Percentiles rank a stretch among this genome's conserved stretches.
Evolutionary conservation across 2,113 vertebrate species (phyloP).

Genomic region (Proteles cristata): DNA sequence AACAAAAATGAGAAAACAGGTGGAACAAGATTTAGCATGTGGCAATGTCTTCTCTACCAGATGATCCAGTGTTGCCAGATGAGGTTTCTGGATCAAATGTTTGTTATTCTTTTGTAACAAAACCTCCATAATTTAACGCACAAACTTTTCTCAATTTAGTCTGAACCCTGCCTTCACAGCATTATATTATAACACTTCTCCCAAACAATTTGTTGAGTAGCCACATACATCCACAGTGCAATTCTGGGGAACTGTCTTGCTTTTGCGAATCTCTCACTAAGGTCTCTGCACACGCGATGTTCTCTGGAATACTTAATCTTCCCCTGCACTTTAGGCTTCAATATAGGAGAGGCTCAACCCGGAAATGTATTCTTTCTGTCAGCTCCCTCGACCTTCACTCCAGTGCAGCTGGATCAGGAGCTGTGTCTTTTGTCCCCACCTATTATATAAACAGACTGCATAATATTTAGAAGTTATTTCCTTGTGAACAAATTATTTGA

Average conservation of each 20-base stretch:
- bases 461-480: background rate
- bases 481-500: background rate
- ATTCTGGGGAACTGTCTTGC: background rate
- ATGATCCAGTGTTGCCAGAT: background rate
- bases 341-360: background rate
- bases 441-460: rapidly evolving
- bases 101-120: background rate
- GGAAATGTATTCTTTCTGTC: background rate
- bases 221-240: background rate
- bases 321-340: background rate
- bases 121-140: background rate
- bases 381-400: background rate
- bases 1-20: background rate
- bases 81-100: background rate
- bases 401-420: background rate
- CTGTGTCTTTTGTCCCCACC: background rate
- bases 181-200: background rate
- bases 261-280: background rate
- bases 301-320: background rate
- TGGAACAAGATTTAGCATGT: background rate
- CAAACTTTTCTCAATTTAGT: background rate
- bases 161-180: background rate
- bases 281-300: background rate
- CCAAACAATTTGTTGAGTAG: background rate
- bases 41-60: background rate